Percentiles rank a stretch among this genome's conserved stretches.
Evolutionary conservation across 1,140 invertebrate species (phyloP).

Genomic region (Drosophila sulfurigaster): DNA sequence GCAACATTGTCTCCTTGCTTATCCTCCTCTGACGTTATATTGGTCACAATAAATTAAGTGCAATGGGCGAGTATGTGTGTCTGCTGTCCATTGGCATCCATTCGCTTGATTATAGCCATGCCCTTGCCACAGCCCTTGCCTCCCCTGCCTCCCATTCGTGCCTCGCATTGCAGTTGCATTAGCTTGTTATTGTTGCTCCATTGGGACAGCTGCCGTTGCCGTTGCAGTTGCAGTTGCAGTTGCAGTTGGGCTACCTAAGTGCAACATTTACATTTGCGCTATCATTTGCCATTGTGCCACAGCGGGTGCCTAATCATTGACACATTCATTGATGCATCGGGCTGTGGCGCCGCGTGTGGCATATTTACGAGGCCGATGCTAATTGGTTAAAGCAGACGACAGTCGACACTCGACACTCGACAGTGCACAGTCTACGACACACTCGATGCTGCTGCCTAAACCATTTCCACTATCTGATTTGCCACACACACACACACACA

Average conservation of each 20-base stretch:
- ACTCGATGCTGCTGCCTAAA: neutral
- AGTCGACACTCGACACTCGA: neutral
- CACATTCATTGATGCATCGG: slow-evolving; percentile 78
- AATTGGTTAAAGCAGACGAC: slow-evolving; percentile 29
- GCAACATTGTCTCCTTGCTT: slow-evolving; percentile 6
- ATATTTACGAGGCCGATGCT: slow-evolving; percentile 63
- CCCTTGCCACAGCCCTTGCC: neutral
- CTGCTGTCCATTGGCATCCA: slow-evolving; percentile 49
- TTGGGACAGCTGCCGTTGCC: slow-evolving; percentile 16
- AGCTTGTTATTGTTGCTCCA: slow-evolving; percentile 52
- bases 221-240: neutral
- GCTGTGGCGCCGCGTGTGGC: slow-evolving; percentile 44
- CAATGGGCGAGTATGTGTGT: slow-evolving; percentile 42
- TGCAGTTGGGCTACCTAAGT: slow-evolving; percentile 39
- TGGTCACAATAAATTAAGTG: slow-evolving; percentile 79
- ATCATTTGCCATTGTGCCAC: slow-evolving; percentile 58
- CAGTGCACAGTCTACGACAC: too few species aligned
- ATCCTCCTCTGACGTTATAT: slow-evolving; percentile 60
- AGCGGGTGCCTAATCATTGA: slow-evolving; percentile 71
- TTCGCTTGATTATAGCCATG: slow-evolving; percentile 68
- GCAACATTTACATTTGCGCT: slow-evolving; percentile 72
- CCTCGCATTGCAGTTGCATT: slow-evolving; percentile 69
- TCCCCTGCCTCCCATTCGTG: neutral
- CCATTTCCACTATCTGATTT: neutral
- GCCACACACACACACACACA: too few species aligned